Base-by-base conservation (phyloP, 2,888 invertebrate species). In the Cordilura impudica region DNA sequence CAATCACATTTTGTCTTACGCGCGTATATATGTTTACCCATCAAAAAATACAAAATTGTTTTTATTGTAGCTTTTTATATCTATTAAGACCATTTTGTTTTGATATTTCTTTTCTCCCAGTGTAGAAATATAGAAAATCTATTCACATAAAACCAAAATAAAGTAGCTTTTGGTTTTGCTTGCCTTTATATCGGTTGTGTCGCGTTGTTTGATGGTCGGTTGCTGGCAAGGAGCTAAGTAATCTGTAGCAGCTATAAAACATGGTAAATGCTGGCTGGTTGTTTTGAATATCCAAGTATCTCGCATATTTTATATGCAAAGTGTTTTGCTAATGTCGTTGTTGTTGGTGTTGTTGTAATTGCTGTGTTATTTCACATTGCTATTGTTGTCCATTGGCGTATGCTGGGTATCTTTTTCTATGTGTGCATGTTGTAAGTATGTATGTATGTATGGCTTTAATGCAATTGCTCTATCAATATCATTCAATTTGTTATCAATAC, bases 401-500 rank as follows among this genome's bases (percentile, higher is more conserved):
- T 4, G n/a, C 39, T 43, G 14, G 5, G 4, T 8, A 12, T n/a
- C 5, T 12, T 43, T 45, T 2, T 7, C 19, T 4, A 45, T 12
- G 23, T 19, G 5, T 10, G 39, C 14, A 14, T 12, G 7, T 4
- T 12, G 14, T 21, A 10, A 0, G 7, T 47, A 19, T 49, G 66
- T 51, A 8, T 14, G 49, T 45, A 26, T 21, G 26, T 10, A 10
- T 45, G 29, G n/a, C n/a, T 31, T 18, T 39, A 14, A 14, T 23
- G 12, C 26, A 63, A 54, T 54, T 67, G 54, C 54, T 83, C 82
- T 81, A 83, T 83, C 82, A 83, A 83, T 83, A 83, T 81, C 83
- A 83, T 83, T 83, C 83, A 84, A 83, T 84, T 84, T 84, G 83
- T 83, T 83, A 84, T 82, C 83, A 83, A 83, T 83, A 83, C 82